Evolutionary conservation across 2,113 vertebrate genomes (phyloP).

Genomic region (Coturnix japonica): DNA sequence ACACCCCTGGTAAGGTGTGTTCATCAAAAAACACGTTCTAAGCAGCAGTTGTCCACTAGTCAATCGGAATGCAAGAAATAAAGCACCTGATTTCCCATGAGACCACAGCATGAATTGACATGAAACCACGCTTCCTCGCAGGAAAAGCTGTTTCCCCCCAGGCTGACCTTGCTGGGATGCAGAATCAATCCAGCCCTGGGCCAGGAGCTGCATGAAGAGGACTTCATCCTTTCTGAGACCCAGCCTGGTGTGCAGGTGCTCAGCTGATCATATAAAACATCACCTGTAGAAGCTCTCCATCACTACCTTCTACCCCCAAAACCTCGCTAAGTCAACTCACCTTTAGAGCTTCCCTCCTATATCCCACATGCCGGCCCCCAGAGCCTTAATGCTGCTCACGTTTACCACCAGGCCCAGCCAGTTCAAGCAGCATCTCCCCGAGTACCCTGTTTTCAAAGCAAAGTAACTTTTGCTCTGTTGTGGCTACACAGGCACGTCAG

Average conservation of each 20-base stretch:
- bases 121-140: background rate
- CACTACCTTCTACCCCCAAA: background rate
- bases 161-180: background rate
- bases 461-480: constrained; percentile 31
- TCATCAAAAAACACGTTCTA: background rate
- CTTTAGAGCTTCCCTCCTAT: background rate
- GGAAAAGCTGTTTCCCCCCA: background rate
- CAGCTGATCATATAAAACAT: background rate
- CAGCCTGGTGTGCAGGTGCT: background rate
- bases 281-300: background rate
- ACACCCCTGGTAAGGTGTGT: background rate
- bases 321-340: fast-evolving
- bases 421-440: background rate
- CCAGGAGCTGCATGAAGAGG: background rate
- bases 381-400: background rate
- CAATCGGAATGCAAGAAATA: background rate
- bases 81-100: background rate
- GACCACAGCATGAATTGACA: background rate
- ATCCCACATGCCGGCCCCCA: background rate
- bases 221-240: background rate
- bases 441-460: constrained; percentile 34
- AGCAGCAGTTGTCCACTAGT: background rate
- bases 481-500: background rate
- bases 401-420: background rate
- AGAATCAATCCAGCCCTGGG: background rate